Percentiles rank a stretch among this genome's conserved stretches.
Conservation (phyloP, 30 jellyfish, hydroid and myxozoan species). For the Chrysaora quinquecirrha region DNA sequence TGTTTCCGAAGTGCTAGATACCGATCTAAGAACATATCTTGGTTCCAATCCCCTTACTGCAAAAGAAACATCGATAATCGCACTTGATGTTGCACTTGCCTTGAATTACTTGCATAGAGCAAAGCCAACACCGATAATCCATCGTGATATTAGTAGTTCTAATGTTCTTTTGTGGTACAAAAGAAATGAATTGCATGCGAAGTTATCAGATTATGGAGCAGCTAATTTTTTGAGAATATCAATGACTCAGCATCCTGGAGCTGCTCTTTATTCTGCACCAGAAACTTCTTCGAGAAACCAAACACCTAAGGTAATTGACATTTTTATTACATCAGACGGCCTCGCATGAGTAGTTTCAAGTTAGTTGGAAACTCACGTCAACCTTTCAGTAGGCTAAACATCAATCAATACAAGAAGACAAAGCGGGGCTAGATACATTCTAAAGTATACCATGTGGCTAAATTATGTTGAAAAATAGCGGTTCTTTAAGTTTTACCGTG, state of each 20-base stretch:
- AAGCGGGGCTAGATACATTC: too few relatives aligned
- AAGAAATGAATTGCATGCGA: constrained; percentile 79
- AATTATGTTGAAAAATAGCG: too few relatives aligned
- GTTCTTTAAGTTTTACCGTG: too few relatives aligned
- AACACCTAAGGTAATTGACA: constrained; percentile 79
- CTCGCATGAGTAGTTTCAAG: too few relatives aligned
- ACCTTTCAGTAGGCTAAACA: too few relatives aligned
- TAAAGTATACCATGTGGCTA: too few relatives aligned
- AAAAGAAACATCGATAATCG: constrained; percentile 55
- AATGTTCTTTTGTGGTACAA: constrained; percentile 78
- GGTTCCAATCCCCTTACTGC: constrained; percentile 43
- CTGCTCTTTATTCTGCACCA: constrained; percentile 91
- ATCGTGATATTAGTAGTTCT: constrained; percentile 95
- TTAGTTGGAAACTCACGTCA: too few relatives aligned
- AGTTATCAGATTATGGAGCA: constrained; percentile 93
- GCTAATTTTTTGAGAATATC: constrained; percentile 91
- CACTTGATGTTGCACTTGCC: constrained; percentile 79
- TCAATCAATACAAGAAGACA: too few relatives aligned
- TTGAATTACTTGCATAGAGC: constrained; percentile 78
- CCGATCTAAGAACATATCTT: constrained; percentile 76
- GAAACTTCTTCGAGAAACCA: constrained; percentile 87
- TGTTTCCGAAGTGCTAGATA: constrained; percentile 81
- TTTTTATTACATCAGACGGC: too few relatives aligned
- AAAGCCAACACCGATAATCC: constrained; percentile 84
- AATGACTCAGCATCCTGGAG: constrained; percentile 95